A percentile compares a stretch with the other conserved stretches of the same genome.
Evolutionary conservation across 2,888 invertebrate species (phyloP).

Genomic region (Griposia aprilina): DNA sequence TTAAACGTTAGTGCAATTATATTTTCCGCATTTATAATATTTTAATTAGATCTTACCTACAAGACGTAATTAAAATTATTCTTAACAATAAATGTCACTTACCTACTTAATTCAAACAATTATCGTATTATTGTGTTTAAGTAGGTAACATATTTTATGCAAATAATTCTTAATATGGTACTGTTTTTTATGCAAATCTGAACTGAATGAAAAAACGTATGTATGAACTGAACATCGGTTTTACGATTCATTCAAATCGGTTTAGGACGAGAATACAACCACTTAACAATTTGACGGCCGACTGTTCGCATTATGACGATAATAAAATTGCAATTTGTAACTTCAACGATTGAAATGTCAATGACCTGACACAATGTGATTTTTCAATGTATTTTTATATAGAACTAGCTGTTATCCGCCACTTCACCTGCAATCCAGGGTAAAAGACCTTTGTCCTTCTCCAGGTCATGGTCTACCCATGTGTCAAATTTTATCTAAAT

Average conservation of each 20-base stretch:
- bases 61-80: no score
- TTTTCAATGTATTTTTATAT: slow-evolving; percentile 26
- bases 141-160: not conserved
- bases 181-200: slow-evolving; percentile 1
- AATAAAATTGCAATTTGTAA: slow-evolving; percentile 47
- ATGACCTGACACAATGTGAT: slow-evolving; percentile 33
- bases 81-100: not conserved
- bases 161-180: not conserved
- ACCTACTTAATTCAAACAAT: not conserved
- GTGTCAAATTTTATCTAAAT: no score
- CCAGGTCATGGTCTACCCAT: no score
- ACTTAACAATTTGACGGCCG: slow-evolving; percentile 41
- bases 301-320: slow-evolving; percentile 10
- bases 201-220: slow-evolving; percentile 9
- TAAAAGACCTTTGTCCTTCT: no score
- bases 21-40: not conserved
- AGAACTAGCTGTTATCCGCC: no score
- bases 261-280: slow-evolving; percentile 38
- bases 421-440: no score
- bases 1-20: not conserved
- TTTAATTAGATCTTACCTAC: not conserved
- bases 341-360: slow-evolving; percentile 31
- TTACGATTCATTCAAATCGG: slow-evolving; percentile 35
- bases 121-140: no score
- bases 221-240: slow-evolving; percentile 13